A percentile compares a stretch with the other conserved stretches of the same genome.
Conservation (phyloP, 1,140 invertebrate species). For the Atta texana region DNA sequence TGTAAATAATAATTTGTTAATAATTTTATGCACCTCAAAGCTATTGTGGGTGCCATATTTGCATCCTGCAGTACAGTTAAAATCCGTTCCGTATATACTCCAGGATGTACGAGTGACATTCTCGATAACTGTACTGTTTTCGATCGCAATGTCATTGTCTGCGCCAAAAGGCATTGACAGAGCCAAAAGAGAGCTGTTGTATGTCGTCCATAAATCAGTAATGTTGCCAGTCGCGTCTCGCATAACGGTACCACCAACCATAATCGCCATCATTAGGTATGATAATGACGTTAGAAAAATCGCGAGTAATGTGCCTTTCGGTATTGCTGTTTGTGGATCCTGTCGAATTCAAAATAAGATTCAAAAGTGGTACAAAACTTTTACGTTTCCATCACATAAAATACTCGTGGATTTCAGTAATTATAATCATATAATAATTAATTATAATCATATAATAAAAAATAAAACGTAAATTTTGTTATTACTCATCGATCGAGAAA, state of each 20-base stretch:
- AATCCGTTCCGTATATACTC: slow-evolving; percentile 81
- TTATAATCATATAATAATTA: not conserved
- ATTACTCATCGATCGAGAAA: not conserved
- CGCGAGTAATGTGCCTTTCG: slow-evolving; percentile 95
- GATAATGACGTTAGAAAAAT: slow-evolving; percentile 94
- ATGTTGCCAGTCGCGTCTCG: slow-evolving; percentile 92
- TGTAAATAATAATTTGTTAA: not conserved
- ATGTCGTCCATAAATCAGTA: slow-evolving; percentile 83
- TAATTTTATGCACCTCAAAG: slow-evolving; percentile 88
- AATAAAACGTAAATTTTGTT: not conserved
- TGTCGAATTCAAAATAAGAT: slow-evolving; percentile 81
- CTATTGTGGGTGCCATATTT: slow-evolving; percentile 93
- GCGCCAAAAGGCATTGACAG: slow-evolving; percentile 40
- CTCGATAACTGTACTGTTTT: slow-evolving; percentile 51
- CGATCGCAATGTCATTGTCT: slow-evolving; percentile 43
- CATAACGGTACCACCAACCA: slow-evolving; percentile 91
- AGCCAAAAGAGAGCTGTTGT: slow-evolving; percentile 61
- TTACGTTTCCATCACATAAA: not conserved
- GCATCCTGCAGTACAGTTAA: slow-evolving; percentile 85
- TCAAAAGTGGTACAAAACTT: not conserved
- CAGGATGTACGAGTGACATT: slow-evolving; percentile 59
- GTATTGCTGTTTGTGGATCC: slow-evolving; percentile 96
- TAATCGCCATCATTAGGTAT: slow-evolving; percentile 93
- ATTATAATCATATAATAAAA: not conserved
- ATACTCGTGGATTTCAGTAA: not conserved